Base-by-base conservation (phyloP, 1,140 invertebrate genomes). In the Streblospio benedicti region DNA sequence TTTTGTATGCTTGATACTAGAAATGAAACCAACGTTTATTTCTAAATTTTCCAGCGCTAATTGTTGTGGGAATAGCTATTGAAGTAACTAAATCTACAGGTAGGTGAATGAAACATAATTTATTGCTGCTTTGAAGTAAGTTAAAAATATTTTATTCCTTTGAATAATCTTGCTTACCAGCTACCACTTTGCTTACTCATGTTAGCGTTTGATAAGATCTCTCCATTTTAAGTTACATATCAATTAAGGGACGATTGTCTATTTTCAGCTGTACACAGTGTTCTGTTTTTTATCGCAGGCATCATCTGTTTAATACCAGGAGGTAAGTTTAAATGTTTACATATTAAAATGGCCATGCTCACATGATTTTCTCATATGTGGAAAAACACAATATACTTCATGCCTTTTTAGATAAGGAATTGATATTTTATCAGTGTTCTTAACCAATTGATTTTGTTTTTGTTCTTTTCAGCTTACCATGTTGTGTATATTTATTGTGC, bases 401-500 rank as follows among this genome's bases (percentile, higher is more conserved):
- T 38, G 9, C 35, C n/a, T 9, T 9, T 38, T 9, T 9, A 38
- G 35, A n/a, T n/a, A 38, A 38, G n/a, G n/a, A 38, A 38, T 9
- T 38, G n/a, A 38, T 9, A 38, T 49, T 51, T 30, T 33, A 57
- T 55, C 47, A 61, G 54, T 28, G 35, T n/a, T 53, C 25, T 32
- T 27, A 6, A 35, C 20, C 43, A 58, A 65, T 57, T 60, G 20
- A 16, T 9, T 28, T 49, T 56, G n/a, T 20, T 52, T 62, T 59
- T 1, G 35, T 60, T 14, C 45, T 23, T 61, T 57, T 14, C 86
- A 58, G 86, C 86, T 44, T 90, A 89, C 75, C 87, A 90, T 70
- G 86, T 90, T 9, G 86, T 89, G 25, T 90, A 89, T 72, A 87
- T 89, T 66, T 88, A 87, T 80, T 79, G 87, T 57, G 87, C 87